phyloP scores from a whole-genome alignment of 2,888 invertebrate genomes.

The Epinotia ramella region DNA sequence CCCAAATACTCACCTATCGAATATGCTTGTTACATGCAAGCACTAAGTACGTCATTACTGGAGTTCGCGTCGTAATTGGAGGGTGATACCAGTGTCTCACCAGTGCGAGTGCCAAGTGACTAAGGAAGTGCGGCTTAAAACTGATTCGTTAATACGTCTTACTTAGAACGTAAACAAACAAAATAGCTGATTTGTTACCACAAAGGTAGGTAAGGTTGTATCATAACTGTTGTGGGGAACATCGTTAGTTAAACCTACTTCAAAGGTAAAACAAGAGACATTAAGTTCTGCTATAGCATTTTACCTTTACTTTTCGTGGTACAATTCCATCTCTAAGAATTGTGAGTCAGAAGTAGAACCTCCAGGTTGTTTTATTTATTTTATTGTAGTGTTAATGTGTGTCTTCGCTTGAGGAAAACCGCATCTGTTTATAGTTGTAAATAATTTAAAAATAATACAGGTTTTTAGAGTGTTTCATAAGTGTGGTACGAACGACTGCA shows the following conservation, averaged over 20 bases:
- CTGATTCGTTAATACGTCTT: not conserved
- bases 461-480: no score
- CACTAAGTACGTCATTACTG: slow-evolving; percentile 33
- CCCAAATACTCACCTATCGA: not conserved
- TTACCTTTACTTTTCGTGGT: no score
- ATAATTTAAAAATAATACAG: no score
- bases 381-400: not conserved
- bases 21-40: slow-evolving; percentile 2
- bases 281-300: no score
- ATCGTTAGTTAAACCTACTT: not conserved
- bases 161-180: not conserved
- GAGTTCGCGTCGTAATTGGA: slow-evolving; percentile 10
- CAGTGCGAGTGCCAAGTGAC: slow-evolving; percentile 2
- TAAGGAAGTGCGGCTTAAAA: not conserved
- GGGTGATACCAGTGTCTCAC: not conserved
- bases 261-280: not conserved
- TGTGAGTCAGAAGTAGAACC: not conserved
- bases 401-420: not conserved
- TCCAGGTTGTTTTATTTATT: not conserved
- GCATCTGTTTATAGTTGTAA: not conserved
- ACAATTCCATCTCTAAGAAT: no score
- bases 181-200: slow-evolving; percentile 6
- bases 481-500: not conserved
- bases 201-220: not conserved
- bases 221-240: not conserved